These are phyloP conservation scores for Opisthograptis luteolata DNA, from an alignment of 2,888 invertebrate species.

Conservation along the genomic window DNA sequence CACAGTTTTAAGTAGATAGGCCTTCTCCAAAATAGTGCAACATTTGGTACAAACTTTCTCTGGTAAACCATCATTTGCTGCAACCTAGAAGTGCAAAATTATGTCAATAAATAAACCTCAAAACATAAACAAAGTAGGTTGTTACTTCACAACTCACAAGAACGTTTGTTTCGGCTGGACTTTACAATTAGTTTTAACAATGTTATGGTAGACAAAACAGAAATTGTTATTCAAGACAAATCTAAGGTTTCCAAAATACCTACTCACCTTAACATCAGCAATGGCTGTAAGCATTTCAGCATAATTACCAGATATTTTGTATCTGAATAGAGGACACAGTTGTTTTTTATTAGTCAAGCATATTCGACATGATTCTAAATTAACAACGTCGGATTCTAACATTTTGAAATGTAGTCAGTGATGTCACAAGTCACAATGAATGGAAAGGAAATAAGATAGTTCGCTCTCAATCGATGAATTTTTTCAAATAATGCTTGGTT, in stretches of 20 bases:
- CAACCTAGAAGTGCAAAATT: conserved; percentile 55
- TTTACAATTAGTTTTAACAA: too few species aligned
- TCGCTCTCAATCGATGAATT: conserved; percentile 33
- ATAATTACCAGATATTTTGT: conserved; percentile 78
- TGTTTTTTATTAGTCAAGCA: conserved; percentile 73
- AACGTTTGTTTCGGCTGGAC: too few species aligned
- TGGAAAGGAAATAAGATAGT: conserved; percentile 30
- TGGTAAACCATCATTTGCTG: conserved; percentile 75
- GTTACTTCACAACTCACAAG: too few species aligned
- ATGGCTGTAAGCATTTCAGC: conserved; percentile 81
- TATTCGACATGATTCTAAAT: conserved; percentile 75
- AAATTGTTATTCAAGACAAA: neutral
- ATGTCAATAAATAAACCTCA: neutral
- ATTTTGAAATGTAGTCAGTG: conserved; percentile 50
- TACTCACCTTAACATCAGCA: conserved; percentile 76
- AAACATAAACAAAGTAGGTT: neutral
- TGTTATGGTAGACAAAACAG: too few species aligned
- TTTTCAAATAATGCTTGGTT: conserved; percentile 13
- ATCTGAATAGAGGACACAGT: conserved; percentile 75
- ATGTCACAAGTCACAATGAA: conserved; percentile 30
- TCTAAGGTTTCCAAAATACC: conserved; percentile 8
- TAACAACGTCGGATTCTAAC: conserved; percentile 59
- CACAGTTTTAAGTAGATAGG: conserved; percentile 75
- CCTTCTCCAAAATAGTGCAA: conserved; percentile 74
- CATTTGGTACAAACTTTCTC: conserved; percentile 77